Base-by-base conservation (phyloP, 2,888 invertebrate genomes). In the Leptogaster cylindrica region DNA sequence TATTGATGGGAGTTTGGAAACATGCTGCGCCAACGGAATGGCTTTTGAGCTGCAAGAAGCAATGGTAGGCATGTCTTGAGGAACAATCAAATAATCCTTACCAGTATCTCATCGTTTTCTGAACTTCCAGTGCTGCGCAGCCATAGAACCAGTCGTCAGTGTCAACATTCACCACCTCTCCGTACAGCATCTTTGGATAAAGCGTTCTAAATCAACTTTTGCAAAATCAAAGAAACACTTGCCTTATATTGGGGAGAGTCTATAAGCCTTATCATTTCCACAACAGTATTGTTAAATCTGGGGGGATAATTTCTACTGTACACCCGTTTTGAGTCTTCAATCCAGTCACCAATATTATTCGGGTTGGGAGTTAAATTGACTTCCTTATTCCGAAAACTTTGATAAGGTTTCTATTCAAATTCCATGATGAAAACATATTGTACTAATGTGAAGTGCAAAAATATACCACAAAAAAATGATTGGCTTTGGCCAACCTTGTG, bases 101-200 rank as follows among this genome's bases (percentile, higher is more conserved):
- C 89, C 89, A 90, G 76, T 85, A 83, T 83, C 87, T 82, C 70
- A 84, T 82, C 8, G 82, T 77, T 18, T 81, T 81, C 73, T 83
- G 79, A 1, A 86, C 80, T 27, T 81, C 79, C 69, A 84, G 83
- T 1, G 89, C 89, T 65, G 85, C 84, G 75, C 93, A 93, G 12
- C 87, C 90, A 76, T 88, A 92, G 14, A 93, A 79, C 93, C 93
- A 94, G 70, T 91, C 89, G 46, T 83, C 85, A 20, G 85, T 84
- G 51, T 88, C 87, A 10, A 90, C 82, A 77, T 91, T 89, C 1
- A 88, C 77, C 0, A 87, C 84, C 74, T 91, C 87, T 1, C 92
- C 83, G 0, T 88, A 87, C 4, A 89, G 82, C 70, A 83, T 85
- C 76, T 20, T 50, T 8, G 61, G 39, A 36, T 44, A 31, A 12